Evolutionary conservation across 2,113 vertebrate species (phyloP), one percentile per base, ranked within the genome.

Genomic region (Xyrauchen texanus): DNA sequence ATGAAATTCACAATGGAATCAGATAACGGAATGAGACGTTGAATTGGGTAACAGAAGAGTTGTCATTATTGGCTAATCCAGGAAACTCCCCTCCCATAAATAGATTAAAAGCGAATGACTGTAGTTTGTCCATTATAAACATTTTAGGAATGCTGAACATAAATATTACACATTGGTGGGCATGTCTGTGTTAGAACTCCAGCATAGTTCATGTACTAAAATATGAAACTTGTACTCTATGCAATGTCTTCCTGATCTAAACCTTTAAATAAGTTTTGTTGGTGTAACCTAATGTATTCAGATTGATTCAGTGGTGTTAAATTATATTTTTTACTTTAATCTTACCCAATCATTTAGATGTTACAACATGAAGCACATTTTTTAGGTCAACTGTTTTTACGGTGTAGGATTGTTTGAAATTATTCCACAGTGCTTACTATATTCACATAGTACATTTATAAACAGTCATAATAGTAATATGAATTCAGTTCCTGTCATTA

Each of bases 41-140:
- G 34, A n/a, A 34, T 34, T 34, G 21, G 21, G 71, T 66, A 69
- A 79, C 8, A 66, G 42, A 60, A 13, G 47, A 60, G n/a, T 61
- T 63, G 15, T 68, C 49, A 5, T 10, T 47, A 53, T 80, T 80
- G 12, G 47, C 11, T 5, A 80, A 77, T 58, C 42, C 47, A 49
- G 46, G 73, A 63, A 74, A 6, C 57, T 69, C 11, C 16, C 11
- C 11, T 72, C 44, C 61, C 34, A 45, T 53, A 7, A 72, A 73
- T 46, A 61, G 70, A 63, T 66, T n/a, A 74, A 60, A 72, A 12
- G n/a, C 6, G 7, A 47, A 73, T 63, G 4, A 49, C 71, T 72
- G 44, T 4, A 47, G 42, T 60, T 47, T 45, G 53, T 34, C 2
- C 6, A 21, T 70, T 12, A 8, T 13, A 13, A n/a, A 42, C 16